phyloP scores from a whole-genome alignment of 2,888 invertebrate species.

The Lacanobia wlatinum region DNA sequence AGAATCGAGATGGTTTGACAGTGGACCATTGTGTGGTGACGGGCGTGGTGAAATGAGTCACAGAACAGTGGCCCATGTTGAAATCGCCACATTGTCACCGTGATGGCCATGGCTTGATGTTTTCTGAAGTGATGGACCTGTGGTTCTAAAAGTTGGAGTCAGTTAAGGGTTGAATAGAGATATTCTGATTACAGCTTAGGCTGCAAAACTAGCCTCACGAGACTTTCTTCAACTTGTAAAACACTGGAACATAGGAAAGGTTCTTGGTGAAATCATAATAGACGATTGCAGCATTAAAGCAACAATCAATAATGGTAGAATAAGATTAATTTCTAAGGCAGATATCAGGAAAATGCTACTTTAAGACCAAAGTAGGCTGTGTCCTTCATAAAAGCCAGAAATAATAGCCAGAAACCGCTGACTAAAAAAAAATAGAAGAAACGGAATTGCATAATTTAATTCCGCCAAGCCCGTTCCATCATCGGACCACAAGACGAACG shows the following conservation, averaged over 20 bases:
- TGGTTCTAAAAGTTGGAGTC: conserved; percentile 71
- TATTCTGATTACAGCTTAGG: not conserved
- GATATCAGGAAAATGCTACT: not conserved
- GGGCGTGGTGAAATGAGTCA: conserved; percentile 84
- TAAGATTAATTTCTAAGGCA: not conserved
- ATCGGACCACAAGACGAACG: too few relatives aligned
- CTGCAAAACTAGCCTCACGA: not conserved
- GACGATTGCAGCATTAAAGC: too few relatives aligned
- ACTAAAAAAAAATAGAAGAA: too few relatives aligned
- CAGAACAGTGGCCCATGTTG: conserved; percentile 84
- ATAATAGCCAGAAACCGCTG: not conserved
- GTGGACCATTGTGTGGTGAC: conserved; percentile 82
- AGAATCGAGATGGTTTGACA: conserved; percentile 84
- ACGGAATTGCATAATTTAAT: too few relatives aligned
- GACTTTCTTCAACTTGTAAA: not conserved
- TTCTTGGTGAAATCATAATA: not conserved
- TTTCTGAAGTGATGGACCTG: conserved; percentile 70
- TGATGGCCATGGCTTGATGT: conserved; percentile 81
- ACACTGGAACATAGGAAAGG: not conserved
- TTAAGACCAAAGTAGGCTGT: not conserved
- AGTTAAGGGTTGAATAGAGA: not conserved
- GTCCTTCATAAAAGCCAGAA: not conserved
- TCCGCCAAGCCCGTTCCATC: too few relatives aligned
- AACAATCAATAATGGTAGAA: not conserved
- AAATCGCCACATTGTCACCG: conserved; percentile 81